Percentiles rank a stretch among this genome's conserved stretches.
Conservation (phyloP, 2,888 invertebrate species). For the Anarsia innoxiella region DNA sequence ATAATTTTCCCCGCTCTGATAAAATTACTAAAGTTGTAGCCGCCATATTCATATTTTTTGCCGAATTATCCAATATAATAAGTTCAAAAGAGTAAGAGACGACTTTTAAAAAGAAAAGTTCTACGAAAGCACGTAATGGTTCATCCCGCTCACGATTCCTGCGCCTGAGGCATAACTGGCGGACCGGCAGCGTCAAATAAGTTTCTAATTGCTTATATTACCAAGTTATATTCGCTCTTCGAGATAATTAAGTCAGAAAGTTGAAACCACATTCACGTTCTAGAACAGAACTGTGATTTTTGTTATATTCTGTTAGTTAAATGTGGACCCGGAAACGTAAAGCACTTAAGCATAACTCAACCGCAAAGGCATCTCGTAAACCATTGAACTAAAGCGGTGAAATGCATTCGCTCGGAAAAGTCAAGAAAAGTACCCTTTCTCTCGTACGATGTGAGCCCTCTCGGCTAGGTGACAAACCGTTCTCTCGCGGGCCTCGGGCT, state of each 20-base stretch:
- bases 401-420: conserved; percentile 54
- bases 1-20: conserved; percentile 47
- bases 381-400: conserved; percentile 50
- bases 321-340: conserved; percentile 29
- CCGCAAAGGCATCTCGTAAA: conserved; percentile 41
- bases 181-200: conserved; percentile 73
- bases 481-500: conserved; percentile 31
- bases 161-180: conserved; percentile 66
- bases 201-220: conserved; percentile 76
- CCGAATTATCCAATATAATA: conserved; percentile 71
- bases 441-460: conserved; percentile 45
- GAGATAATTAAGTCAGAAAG: conserved; percentile 68
- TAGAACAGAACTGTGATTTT: conserved; percentile 39
- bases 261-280: conserved; percentile 60
- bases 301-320: conserved; percentile 24
- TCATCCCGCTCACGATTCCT: conserved; percentile 71
- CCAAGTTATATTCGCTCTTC: conserved; percentile 71
- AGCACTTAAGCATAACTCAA: conserved; percentile 44
- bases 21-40: conserved; percentile 66
- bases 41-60: conserved; percentile 69
- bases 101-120: conserved; percentile 75
- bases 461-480: conserved; percentile 56
- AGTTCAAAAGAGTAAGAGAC: conserved; percentile 70
- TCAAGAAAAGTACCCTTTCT: conserved; percentile 52
- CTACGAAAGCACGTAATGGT: conserved; percentile 69